These are phyloP conservation scores for Drosophila gaucha DNA, from an alignment of 2,888 invertebrate species.

Conservation along the genomic window DNA sequence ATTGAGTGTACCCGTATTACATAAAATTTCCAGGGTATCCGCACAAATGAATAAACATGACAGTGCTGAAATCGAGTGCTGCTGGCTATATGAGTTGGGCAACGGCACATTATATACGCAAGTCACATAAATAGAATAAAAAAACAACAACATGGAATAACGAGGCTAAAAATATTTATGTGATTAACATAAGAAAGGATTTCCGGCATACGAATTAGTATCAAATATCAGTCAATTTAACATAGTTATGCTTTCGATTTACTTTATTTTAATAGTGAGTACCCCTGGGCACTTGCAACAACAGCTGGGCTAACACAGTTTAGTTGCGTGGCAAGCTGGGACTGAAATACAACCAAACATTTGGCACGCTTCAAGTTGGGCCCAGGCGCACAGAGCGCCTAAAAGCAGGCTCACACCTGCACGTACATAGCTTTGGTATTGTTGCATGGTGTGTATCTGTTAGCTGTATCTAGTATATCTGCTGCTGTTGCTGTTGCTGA, in stretches of 20 bases:
- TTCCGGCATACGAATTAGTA: conserved; percentile 3
- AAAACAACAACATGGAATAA: conserved; percentile 3
- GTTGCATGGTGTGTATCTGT: conserved; percentile 17
- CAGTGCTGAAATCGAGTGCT: conserved; percentile 11
- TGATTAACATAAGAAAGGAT: conserved; percentile 3
- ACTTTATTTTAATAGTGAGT: conserved; percentile 3
- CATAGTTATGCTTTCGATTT: background rate
- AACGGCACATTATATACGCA: conserved; percentile 32
- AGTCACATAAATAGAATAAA: conserved; percentile 31
- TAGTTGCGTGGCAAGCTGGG: conserved; percentile 37
- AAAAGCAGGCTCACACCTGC: conserved; percentile 66
- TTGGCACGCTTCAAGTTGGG: conserved; percentile 67
- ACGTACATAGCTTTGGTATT: conserved; percentile 2
- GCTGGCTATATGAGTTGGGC: conserved; percentile 12
- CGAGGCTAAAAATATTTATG: background rate
- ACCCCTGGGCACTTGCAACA: background rate
- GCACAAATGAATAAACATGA: conserved; percentile 34
- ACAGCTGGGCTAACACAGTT: conserved; percentile 13
- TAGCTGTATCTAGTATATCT: conserved; percentile 20
- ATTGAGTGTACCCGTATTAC: background rate
- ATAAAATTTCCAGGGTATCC: conserved; percentile 27
- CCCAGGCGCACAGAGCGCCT: conserved; percentile 71
- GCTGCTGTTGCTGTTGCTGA: conserved; percentile 18
- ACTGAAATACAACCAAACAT: conserved; percentile 72
- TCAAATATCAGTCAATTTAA: background rate